Percentiles rank a stretch among this genome's conserved stretches.
Evolutionary conservation across 92 coral and sea anemone genomes (phyloP).

Genomic region (Parazoanthus atlanticus): DNA sequence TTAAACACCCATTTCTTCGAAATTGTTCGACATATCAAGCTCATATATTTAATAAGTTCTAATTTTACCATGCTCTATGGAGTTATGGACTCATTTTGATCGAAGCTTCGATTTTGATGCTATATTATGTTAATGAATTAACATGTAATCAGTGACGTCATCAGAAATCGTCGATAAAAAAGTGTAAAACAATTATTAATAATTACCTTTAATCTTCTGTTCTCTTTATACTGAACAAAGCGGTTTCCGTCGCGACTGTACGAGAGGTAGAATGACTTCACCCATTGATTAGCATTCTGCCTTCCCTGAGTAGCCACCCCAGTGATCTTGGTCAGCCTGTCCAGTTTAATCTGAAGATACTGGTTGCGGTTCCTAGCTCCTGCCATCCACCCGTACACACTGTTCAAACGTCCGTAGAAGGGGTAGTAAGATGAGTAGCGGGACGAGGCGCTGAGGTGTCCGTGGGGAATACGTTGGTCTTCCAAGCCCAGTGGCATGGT

Average conservation of each 20-base stretch:
- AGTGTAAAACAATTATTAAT: not conserved
- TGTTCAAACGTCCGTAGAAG: constrained; percentile 35
- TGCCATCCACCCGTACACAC: constrained; percentile 30
- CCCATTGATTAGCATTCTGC: constrained; percentile 34
- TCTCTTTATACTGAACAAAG: constrained; percentile 5
- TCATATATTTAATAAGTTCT: too few species aligned
- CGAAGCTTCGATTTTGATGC: too few species aligned
- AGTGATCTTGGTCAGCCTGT: constrained; percentile 25
- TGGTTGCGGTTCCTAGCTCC: constrained; percentile 19
- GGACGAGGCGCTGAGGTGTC: constrained; percentile 30
- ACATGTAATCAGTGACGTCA: too few species aligned
- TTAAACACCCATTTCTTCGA: too few species aligned
- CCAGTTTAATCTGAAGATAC: constrained; percentile 31
- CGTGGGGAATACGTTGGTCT: constrained; percentile 30
- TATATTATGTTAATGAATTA: too few species aligned
- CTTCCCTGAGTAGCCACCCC: constrained; percentile 39
- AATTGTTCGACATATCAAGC: too few species aligned
- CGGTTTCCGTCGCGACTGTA: constrained; percentile 31
- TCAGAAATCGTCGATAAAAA: not conserved
- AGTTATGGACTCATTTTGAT: too few species aligned
- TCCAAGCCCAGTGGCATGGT: constrained; percentile 32
- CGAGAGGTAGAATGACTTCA: constrained; percentile 13
- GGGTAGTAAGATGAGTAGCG: constrained; percentile 25
- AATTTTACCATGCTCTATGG: too few species aligned
- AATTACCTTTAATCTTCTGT: constrained; percentile 8